phyloP scores from a whole-genome alignment of 2,797 vertebrate species.

The Acanthis flammea region DNA sequence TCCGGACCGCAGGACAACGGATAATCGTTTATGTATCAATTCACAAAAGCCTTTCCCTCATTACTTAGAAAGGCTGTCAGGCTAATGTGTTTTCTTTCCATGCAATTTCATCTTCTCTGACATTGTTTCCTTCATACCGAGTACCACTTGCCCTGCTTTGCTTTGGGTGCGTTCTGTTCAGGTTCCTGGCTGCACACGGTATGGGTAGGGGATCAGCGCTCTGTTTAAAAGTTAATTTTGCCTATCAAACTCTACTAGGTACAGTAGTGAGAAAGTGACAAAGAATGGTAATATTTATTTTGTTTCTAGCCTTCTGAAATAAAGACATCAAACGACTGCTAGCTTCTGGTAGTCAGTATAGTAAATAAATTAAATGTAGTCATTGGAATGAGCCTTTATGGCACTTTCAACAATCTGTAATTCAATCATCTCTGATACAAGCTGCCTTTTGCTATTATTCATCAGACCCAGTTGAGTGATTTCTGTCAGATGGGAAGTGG shows the following conservation, averaged over 20 bases:
- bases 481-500: constrained; percentile 68
- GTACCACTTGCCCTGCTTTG: neutral
- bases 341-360: neutral
- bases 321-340: constrained; percentile 35
- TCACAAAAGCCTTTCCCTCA: neutral
- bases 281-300: constrained; percentile 25
- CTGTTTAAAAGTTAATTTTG: constrained; percentile 50
- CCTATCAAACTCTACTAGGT: constrained; percentile 57
- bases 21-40: neutral
- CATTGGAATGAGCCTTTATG: constrained; percentile 58
- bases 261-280: neutral
- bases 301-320: constrained; percentile 15
- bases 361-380: constrained; percentile 69
- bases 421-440: constrained; percentile 67
- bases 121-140: neutral
- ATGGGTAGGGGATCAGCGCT: neutral
- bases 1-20: neutral
- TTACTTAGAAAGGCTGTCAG: neutral
- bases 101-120: neutral
- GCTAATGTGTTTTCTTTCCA: neutral
- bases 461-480: constrained; percentile 74
- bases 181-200: neutral
- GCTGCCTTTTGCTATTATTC: constrained; percentile 75
- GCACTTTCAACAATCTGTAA: constrained; percentile 65
- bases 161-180: neutral